These are phyloP conservation scores for Ophthalmolycus amberensis DNA, from an alignment of 2,113 vertebrate species.

Conservation along the genomic window DNA sequence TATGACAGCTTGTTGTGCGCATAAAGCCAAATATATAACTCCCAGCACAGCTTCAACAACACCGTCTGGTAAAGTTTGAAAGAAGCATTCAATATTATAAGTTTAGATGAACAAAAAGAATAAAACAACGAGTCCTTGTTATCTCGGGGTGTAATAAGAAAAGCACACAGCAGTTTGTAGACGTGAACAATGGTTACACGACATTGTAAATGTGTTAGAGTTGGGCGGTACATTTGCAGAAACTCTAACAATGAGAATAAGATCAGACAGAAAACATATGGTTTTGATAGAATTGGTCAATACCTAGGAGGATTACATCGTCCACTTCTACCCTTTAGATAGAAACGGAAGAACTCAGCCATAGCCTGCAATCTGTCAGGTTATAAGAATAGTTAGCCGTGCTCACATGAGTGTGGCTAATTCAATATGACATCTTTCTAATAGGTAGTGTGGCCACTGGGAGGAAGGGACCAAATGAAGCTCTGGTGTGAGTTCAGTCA, in stretches of 20 bases:
- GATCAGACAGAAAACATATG: constrained; percentile 11
- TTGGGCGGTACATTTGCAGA: neutral
- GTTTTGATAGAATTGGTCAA: constrained; percentile 6
- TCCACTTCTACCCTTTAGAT: neutral
- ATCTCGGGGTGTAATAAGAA: neutral
- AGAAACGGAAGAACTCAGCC: constrained; percentile 38
- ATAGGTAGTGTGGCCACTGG: constrained; percentile 37
- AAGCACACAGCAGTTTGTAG: neutral
- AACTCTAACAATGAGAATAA: neutral
- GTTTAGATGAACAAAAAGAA: neutral
- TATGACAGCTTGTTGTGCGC: constrained; percentile 41
- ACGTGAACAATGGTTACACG: neutral
- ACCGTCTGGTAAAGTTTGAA: constrained; percentile 17
- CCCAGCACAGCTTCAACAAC: constrained; percentile 24
- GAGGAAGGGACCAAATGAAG: constrained; percentile 11
- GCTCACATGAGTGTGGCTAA: constrained; percentile 57
- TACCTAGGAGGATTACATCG: neutral
- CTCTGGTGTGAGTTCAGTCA: neutral
- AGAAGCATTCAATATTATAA: neutral
- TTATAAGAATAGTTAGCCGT: constrained; percentile 46
- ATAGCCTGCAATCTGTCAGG: constrained; percentile 20
- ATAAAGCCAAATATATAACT: constrained; percentile 43
- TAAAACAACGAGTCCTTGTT: neutral
- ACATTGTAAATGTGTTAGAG: neutral
- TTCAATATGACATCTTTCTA: constrained; percentile 57